Conservation (phyloP, 2,888 invertebrate species). For the Leptarthrus brevirostris region DNA sequence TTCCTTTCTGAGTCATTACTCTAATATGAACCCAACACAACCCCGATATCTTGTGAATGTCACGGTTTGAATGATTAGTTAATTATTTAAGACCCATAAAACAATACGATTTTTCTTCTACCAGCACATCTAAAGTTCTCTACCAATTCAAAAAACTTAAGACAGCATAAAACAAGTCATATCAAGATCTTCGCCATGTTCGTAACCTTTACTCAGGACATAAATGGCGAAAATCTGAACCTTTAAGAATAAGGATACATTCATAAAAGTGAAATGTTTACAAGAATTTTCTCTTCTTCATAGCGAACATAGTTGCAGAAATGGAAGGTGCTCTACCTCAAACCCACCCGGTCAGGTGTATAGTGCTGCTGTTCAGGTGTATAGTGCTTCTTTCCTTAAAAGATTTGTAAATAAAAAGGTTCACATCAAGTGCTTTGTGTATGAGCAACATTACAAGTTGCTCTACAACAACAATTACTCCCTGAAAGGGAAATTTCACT, state of each 20-base stretch:
- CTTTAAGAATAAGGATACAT: neutral
- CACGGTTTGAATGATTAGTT: no score
- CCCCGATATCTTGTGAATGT: no score
- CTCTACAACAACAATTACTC: neutral
- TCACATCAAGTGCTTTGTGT: neutral
- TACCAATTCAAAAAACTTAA: no score
- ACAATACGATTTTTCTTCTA: no score
- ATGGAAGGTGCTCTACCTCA: neutral
- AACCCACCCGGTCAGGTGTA: no score
- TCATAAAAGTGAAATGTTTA: neutral
- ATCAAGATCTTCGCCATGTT: no score
- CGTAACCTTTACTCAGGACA: no score
- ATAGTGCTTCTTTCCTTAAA: neutral
- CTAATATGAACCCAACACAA: no score
- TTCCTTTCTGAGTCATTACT: no score
- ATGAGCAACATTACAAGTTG: neutral
- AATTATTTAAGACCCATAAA: no score
- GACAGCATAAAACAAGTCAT: no score
- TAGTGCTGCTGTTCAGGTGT: neutral
- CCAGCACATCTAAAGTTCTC: no score
- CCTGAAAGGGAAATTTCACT: neutral
- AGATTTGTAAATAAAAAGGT: neutral
- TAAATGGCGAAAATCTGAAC: neutral
- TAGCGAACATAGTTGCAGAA: neutral
- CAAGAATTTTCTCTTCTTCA: neutral